Conservation (phyloP, 2,113 vertebrate species). For the Menura novaehollandiae region DNA sequence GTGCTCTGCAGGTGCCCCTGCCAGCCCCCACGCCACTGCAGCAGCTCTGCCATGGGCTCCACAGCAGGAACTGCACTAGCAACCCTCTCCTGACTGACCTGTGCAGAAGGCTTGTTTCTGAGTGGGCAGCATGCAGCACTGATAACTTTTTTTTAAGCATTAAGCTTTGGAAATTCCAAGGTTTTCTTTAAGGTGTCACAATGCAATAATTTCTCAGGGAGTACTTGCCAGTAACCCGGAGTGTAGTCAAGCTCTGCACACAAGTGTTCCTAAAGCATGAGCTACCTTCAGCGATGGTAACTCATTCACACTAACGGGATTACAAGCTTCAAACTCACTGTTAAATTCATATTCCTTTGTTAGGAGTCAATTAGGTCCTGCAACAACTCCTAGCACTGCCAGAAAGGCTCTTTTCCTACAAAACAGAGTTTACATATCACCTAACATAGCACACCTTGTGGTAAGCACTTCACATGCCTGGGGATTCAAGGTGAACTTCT, state of each 20-base stretch:
- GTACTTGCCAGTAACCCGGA: rapidly evolving
- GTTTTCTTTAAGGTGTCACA: not conserved
- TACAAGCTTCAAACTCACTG: not conserved
- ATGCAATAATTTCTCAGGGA: not conserved
- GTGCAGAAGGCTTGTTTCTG: not conserved
- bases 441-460: not conserved
- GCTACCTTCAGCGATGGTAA: not conserved
- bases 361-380: not conserved
- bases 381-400: not conserved
- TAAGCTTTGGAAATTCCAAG: not conserved
- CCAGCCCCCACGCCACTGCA: not conserved
- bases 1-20: not conserved
- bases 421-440: not conserved
- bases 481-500: not conserved
- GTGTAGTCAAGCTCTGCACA: not conserved
- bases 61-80: not conserved
- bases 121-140: not conserved
- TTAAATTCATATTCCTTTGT: not conserved
- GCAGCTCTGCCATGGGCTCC: not conserved
- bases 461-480: not conserved
- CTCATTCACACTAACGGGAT: not conserved
- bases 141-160: not conserved
- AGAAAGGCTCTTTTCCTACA: not conserved
- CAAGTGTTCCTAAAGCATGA: not conserved
- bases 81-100: not conserved